Evolutionary conservation across 2,888 invertebrate genomes (phyloP), one percentile per base, ranked within the genome.

Genomic region (Zygogramma bicolorata): DNA sequence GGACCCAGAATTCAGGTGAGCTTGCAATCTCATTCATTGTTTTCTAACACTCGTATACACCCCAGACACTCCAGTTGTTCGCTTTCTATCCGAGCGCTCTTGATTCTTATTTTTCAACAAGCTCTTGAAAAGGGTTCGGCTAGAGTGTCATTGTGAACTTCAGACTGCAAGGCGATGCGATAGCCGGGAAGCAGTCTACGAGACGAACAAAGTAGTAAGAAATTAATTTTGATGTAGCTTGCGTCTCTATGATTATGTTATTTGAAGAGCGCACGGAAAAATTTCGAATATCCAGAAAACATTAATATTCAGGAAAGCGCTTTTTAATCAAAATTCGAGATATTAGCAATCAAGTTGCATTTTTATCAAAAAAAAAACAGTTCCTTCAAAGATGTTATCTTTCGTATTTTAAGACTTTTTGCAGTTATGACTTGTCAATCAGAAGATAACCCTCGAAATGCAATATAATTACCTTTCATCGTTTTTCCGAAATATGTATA

Each of bases 81-180:
- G 25, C 53, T 53, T 53, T 53, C 7, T n/a, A 27, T n/a, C 22
- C n/a, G 53, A 53, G 53, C 25, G 27, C 53, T 53, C 53, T 53
- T 53, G 53, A 53, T 53, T 53, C 53, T 53, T n/a, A 53, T 53
- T 53, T 53, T 53, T 53, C 53, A 53, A 53, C 53, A 27, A 53
- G 25, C 25, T 53, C 53, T 53, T 8, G n/a, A 53, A 53, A 53
- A 25, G 53, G 27, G 53, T 27, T 53, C 53, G 27, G 22, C 53
- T 53, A 13, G 27, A 53, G 53, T 22, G 53, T 53, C 53, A 53
- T 53, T 27, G 25, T 27, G 53, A 53, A 53, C 53, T 53, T 27
- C 25, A 53, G 53, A 46, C 53, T 53, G 27, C 27, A 53, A 53
- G 25, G 53, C 27, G 25, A 53, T 53, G 27, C 53, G 53, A 25